Evolutionary conservation across 2,888 invertebrate species (phyloP), one percentile per base, ranked within the genome.

Genomic region (Cephalotes varians): DNA sequence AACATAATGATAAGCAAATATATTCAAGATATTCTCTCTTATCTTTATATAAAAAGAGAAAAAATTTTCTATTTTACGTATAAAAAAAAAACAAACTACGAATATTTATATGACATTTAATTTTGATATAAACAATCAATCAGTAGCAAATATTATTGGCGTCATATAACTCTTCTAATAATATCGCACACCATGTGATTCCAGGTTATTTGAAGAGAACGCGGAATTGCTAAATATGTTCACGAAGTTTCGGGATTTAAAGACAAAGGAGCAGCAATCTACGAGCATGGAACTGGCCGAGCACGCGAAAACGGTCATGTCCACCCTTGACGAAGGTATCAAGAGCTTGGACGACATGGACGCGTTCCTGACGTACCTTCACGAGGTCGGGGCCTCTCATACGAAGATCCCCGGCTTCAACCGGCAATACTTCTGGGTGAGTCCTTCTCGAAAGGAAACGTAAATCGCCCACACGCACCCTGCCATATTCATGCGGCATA

Each of bases 251-350:
- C 96, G 96, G 83, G 96, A 97, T 88, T 95, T 97, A 92, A 96
- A 96, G 93, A 97, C 98, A 85, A 97, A 96, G 93, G 97, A 98
- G 92, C 97, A 98, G 91, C 97, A 98, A 93, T 96, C 97, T 85
- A 96, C 96, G 92, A 98, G 97, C 82, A 96, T 97, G 95, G 98
- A 98, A 94, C 95, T 98, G 85, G 97, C 97, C 6, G 97, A 98
- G 90, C 98, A 98, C 93, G 98, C 98, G 72, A 97, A 96, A 92
- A 97, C 97, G 91, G 98, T 98, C 40, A 98, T 98, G 98, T 96
- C 96, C 91, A 98, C 98, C 1, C 95, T 98, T 85, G 98, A 98
- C 93, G 98, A 98, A 93, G 97, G 98, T 85, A 98, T 98, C 95
- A 97, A 97, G 93, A 97, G 97, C 34, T 95, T 98, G 83, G 98